phyloP scores from a whole-genome alignment of 2,797 vertebrate species.

The Pseudochromis fuscus region DNA sequence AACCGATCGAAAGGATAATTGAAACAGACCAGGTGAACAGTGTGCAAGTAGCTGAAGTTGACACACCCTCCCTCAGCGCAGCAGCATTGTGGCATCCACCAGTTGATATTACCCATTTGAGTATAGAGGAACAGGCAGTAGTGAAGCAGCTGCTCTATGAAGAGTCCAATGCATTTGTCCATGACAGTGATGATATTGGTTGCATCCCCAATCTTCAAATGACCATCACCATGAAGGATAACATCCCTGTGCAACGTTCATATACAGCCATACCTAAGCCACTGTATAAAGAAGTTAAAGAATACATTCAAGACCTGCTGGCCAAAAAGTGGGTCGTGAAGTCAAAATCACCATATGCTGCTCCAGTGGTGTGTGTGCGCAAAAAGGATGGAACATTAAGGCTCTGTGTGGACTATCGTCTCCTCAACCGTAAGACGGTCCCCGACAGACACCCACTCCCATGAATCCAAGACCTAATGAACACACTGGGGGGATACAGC shows the following conservation, averaged over 20 bases:
- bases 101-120: not conserved
- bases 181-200: not conserved
- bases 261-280: no score
- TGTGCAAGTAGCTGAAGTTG: no score
- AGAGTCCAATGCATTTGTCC: no score
- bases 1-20: no score
- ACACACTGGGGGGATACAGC: not conserved
- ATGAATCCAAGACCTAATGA: slow-evolving; percentile 18
- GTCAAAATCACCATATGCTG: slow-evolving; percentile 17
- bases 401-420: slow-evolving; percentile 6
- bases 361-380: slow-evolving; percentile 16
- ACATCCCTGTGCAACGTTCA: no score
- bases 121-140: no score
- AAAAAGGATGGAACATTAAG: not conserved
- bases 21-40: no score
- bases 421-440: not conserved
- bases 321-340: slow-evolving; percentile 22
- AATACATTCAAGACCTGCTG: slow-evolving; percentile 4
- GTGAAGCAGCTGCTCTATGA: no score
- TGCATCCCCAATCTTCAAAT: not conserved
- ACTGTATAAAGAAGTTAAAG: not conserved
- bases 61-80: no score
- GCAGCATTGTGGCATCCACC: not conserved
- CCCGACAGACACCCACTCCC: slow-evolving; percentile 12
- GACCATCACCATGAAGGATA: not conserved